Evolutionary conservation across 2,888 invertebrate genomes (phyloP), one percentile per base, ranked within the genome.

Genomic region (Fabriciana adippe): DNA sequence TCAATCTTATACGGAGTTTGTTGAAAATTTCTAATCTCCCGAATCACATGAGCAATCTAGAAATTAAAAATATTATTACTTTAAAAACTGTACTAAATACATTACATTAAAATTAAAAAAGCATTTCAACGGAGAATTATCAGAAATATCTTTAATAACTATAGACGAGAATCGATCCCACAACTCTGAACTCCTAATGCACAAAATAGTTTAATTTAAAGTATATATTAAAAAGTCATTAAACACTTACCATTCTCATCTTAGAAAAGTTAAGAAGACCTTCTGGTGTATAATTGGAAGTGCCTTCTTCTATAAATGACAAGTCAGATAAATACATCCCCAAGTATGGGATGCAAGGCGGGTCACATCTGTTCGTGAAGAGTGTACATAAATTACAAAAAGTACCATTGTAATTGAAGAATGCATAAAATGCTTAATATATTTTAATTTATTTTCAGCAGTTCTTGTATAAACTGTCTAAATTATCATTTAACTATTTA

Each of bases 1-100:
- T 97, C 97, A 74, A 98, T 98, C 89, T 97, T 97, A 86, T 98
- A 98, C 0, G 97, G 96, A 1, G 97, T 97, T 85, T 97, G 97
- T 83, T 98, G 98, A 83, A 97, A 98, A 81, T 97, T 96, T 16
- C 97, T 94, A 74, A 98, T 97, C 89, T 98, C 98, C 64, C 97
- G 94, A 74, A 98, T 98, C 6, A 98, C 97, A 81, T 98, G 97
- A 6, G 98, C 97, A 81, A 98, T 96, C 97, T 97, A 89, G 90
- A 93, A 81, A 14, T 16, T 26, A 26, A 60, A 18, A 60, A 35
- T 26, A 35, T 11, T 47, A 15, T 15, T 21, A 8, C 31, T 6
- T n/a, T 14, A 31, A 51, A 16, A 8, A 16, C n/a, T n/a, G n/a
- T 15, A n/a, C 50, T n/a, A 50, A 50, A 14, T n/a, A 14, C 13